phyloP scores from a whole-genome alignment of 2,113 vertebrate species.

The Apodemus sylvaticus region DNA sequence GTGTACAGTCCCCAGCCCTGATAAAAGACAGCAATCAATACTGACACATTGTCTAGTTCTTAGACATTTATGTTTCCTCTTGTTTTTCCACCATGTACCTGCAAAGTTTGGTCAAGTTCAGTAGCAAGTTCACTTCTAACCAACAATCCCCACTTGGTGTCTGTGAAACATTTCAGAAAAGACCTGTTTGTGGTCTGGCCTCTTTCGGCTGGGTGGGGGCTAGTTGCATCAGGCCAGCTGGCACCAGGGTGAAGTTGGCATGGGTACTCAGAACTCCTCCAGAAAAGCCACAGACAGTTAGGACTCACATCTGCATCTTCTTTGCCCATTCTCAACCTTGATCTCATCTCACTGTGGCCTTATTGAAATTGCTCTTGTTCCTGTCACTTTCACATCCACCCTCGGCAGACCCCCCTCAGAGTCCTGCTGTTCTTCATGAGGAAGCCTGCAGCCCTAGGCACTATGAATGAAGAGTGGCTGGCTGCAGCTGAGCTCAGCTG shows the following conservation, averaged over 20 bases:
- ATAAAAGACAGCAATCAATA: neutral
- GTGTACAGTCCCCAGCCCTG: neutral
- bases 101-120: slow-evolving; percentile 25
- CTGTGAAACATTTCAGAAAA: slow-evolving; percentile 46
- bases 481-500: neutral
- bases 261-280: neutral
- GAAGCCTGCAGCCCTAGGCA: slow-evolving; percentile 18
- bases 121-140: neutral
- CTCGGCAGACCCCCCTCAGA: neutral
- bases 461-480: neutral
- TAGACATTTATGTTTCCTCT: slow-evolving; percentile 21
- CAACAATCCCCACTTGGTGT: neutral
- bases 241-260: neutral
- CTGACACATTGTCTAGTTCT: neutral
- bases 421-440: neutral
- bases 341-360: neutral
- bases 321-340: neutral
- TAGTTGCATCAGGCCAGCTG: neutral
- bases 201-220: neutral
- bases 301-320: neutral
- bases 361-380: slow-evolving; percentile 33
- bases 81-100: slow-evolving; percentile 7
- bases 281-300: neutral
- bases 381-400: neutral
- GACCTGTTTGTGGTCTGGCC: neutral